Base-by-base conservation (phyloP, 37 sponge, comb jelly and placozoan species). In the Aplysina aerophoba region DNA sequence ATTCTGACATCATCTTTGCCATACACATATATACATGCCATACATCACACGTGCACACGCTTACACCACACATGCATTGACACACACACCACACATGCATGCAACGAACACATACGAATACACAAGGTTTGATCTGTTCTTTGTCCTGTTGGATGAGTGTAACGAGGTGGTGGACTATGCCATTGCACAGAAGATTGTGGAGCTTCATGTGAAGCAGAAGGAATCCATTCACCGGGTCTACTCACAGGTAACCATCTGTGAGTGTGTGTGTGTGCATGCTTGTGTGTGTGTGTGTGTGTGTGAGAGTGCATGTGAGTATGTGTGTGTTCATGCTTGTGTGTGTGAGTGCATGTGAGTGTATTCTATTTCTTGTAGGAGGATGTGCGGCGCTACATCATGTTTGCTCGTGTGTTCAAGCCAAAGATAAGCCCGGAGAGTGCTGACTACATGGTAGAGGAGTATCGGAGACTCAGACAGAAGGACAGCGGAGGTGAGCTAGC, bases 161-260 rank as follows among this genome's bases (percentile, higher is more conserved):
- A 99, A 99, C 66, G 99, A 99, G 89, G 98, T 98, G 63, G 93
- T 97, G 24, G 99, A 99, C 80, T 99, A 99, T 88, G 97, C 97
- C 62, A 97, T 99, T 28, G 99, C 99, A 2, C 86, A 96, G 21
- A 67, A 97, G 39, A 99, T 99, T 40, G 96, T 99, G 5, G 96
- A 99, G 56, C 99, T 99, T 0, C 99, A 99, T 79, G 77, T 85
- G 35, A 53, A 79, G 1, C 82, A 84, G 66, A 33, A 91, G 41
- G 90, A 91, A 68, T 73, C 87, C 25, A 79, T 97, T 0, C 87
- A 95, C 8, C 74, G 99, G 38, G 64, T 85, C 16, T 98, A 98
- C 90, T 87, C 98, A 59, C 84, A 94, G 88, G 97, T 96, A 85
- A 36, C 27, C 64, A 28, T 13, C 24, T 62, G 24, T 11, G 12